A percentile compares a stretch with the other conserved stretches of the same genome.
phyloP scores from a whole-genome alignment of 2,113 vertebrate genomes.

The Mesembrinibis cayennensis region DNA sequence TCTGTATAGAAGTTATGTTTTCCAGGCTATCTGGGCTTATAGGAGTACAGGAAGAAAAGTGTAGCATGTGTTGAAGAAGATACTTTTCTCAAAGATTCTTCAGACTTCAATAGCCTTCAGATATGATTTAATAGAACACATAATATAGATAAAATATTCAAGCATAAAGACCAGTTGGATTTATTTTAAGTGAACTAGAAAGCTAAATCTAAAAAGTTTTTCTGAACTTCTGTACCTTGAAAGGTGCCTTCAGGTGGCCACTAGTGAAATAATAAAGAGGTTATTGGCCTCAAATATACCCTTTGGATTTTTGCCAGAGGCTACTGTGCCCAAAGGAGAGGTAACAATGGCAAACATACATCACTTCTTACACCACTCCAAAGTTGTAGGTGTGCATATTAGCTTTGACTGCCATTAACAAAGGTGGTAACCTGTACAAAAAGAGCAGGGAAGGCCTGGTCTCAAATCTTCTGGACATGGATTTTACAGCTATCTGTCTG shows the following conservation, averaged over 20 bases:
- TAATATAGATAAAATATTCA: background rate
- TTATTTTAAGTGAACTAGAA: background rate
- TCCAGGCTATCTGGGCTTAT: background rate
- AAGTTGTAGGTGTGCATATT: background rate
- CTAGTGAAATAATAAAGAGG: background rate
- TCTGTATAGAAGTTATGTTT: background rate
- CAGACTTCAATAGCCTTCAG: background rate
- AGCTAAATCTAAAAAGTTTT: background rate
- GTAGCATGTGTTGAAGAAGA: background rate
- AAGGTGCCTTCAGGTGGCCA: background rate
- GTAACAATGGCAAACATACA: background rate
- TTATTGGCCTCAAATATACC: background rate
- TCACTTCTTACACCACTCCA: background rate
- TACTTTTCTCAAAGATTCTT: background rate
- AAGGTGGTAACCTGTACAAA: background rate
- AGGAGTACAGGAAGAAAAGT: background rate
- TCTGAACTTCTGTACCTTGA: background rate
- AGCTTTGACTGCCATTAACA: background rate
- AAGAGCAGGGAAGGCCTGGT: background rate
- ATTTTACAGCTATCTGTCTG: background rate
- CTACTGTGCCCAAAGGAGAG: background rate
- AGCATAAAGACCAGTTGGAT: background rate
- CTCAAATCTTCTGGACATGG: background rate
- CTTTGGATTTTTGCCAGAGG: background rate
- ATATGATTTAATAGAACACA: background rate